These are phyloP conservation scores for Petaurus breviceps DNA, from an alignment of 2,113 vertebrate species.

Conservation along the genomic window DNA sequence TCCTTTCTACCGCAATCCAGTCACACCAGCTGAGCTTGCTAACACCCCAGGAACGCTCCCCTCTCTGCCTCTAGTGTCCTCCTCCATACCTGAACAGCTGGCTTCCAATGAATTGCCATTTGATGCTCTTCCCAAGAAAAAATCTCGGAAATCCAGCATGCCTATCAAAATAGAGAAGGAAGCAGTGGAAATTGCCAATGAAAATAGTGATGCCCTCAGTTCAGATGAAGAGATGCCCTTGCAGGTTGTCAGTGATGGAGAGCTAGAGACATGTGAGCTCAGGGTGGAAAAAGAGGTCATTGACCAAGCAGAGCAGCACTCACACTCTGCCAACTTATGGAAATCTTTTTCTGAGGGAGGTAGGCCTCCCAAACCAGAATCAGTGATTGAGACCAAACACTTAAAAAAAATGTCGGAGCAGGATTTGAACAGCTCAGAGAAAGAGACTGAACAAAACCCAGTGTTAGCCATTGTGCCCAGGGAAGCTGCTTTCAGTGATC, in stretches of 20 bases:
- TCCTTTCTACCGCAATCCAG: slow-evolving; percentile 95
- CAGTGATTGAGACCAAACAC: slow-evolving; percentile 64
- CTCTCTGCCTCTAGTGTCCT: slow-evolving; percentile 93
- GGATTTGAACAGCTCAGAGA: slow-evolving; percentile 73
- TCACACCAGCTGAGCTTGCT: slow-evolving; percentile 95
- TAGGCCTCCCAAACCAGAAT: slow-evolving; percentile 76
- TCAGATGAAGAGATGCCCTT: slow-evolving; percentile 88
- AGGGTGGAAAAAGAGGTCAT: slow-evolving; percentile 66
- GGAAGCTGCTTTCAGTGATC: slow-evolving; percentile 75
- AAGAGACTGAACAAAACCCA: slow-evolving; percentile 78
- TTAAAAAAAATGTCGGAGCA: slow-evolving; percentile 78
- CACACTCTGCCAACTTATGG: slow-evolving; percentile 72
- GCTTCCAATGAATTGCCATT: slow-evolving; percentile 81
- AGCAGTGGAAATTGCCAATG: slow-evolving; percentile 82
- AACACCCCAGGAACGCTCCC: slow-evolving; percentile 94
- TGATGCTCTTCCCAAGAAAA: slow-evolving; percentile 95
- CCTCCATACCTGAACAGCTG: slow-evolving; percentile 90
- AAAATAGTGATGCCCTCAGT: slow-evolving; percentile 83
- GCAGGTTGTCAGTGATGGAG: slow-evolving; percentile 83
- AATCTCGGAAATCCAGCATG: slow-evolving; percentile 99
- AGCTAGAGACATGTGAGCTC: slow-evolving; percentile 81
- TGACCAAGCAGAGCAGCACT: slow-evolving; percentile 72
- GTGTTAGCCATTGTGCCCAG: slow-evolving; percentile 74
- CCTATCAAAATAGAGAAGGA: slow-evolving; percentile 99
- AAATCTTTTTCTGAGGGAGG: slow-evolving; percentile 76